Base-by-base conservation (phyloP, 2,113 vertebrate genomes). In the Pampusana beccarii region DNA sequence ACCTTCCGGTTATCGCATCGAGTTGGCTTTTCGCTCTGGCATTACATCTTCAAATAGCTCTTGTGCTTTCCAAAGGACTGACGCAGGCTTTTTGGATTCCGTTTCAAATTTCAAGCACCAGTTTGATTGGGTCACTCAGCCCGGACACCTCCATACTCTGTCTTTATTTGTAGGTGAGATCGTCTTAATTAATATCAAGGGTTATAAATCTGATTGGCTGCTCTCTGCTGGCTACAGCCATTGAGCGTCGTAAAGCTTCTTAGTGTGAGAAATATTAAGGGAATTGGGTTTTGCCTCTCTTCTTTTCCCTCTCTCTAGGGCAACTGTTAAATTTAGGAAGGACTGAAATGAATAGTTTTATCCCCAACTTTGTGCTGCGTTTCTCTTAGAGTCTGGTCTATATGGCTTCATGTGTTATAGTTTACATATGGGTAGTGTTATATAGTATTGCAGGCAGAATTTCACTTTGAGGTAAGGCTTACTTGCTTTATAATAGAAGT, bases 1-100 rank as follows among this genome's bases (percentile, higher is more conserved):
- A 80, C 70, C 78, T 97, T 86, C 94, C 90, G 75, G 78, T 82
- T 93, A 66, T 95, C 93, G 54, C 90, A 82, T 86, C 3, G 74
- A 91, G 92, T 91, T 97, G 92, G 60, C 89, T 97, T 96, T 94
- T 58, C 80, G 88, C 66, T 92, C 86, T 94, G 93, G 33, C 86
- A 75, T 93, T 72, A 19, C 65, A 83, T 92, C 87, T 95, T 80
- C 93, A 70, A 64, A 75, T 79, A 80, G 80, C 95, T 80, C 90
- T 36, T 72, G 62, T 77, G 82, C 77, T 97, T 82, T 96, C 86
- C 95, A 97, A 3, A 74, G 92, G 42, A 87, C 48, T 94, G 92
- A 95, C 82, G 80, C 75, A 92, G 81, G 62, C 73, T 57, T 82
- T 95, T 96, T 94, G 86, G 65, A 95, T 92, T 91, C 92, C 60